Evolutionary conservation across 1,140 invertebrate species (phyloP).

Genomic region (Cyrtorhinus lividipennis): DNA sequence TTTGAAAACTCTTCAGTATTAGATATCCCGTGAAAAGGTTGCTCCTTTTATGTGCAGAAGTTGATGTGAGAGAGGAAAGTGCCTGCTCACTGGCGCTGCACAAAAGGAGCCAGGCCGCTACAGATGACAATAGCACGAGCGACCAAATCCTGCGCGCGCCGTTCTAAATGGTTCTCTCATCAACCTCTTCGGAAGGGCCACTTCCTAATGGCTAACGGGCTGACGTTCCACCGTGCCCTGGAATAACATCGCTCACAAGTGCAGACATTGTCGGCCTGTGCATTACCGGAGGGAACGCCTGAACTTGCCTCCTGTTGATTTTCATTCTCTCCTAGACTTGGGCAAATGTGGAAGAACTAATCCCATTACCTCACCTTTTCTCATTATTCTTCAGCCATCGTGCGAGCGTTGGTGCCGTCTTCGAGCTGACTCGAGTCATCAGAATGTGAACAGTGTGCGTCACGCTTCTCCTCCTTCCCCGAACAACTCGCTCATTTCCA

Average conservation of each 20-base stretch:
- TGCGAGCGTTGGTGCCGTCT: not conserved
- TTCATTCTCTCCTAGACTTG: not conserved
- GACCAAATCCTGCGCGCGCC: not conserved
- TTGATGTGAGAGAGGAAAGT: not conserved
- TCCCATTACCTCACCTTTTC: not conserved
- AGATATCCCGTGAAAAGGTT: not conserved
- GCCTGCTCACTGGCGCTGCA: not conserved
- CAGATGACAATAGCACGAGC: slow-evolving; percentile 2
- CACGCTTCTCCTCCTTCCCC: not conserved
- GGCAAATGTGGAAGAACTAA: not conserved
- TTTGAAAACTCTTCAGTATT: not conserved
- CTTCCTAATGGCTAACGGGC: not conserved
- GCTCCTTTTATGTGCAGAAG: not conserved
- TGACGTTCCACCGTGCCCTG: not conserved
- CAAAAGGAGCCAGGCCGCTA: not conserved
- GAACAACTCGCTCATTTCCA: not conserved
- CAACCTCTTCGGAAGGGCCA: not conserved
- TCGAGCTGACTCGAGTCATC: not conserved
- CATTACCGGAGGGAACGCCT: not conserved
- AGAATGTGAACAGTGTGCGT: not conserved
- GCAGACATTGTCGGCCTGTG: not conserved
- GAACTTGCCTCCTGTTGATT: not conserved
- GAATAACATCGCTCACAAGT: not conserved
- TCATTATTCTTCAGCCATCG: not conserved
- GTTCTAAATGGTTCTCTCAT: slow-evolving; percentile 6